Evolutionary conservation across 2,888 invertebrate species (phyloP).

Genomic region (Rhagophthalmus giganteus): DNA sequence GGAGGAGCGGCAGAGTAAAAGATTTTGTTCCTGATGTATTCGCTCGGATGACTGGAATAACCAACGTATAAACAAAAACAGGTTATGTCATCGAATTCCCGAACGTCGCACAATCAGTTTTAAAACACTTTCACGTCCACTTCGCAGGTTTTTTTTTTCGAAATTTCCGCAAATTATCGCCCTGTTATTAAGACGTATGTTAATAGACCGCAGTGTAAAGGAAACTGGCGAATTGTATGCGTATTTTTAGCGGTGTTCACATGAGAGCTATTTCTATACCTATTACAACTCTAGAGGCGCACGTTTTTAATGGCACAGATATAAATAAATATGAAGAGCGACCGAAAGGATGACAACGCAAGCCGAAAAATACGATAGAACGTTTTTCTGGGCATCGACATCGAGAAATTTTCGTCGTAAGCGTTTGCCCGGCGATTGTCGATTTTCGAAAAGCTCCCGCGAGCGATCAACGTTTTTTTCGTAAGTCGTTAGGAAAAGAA

Average conservation of each 20-base stretch:
- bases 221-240: constrained; percentile 52
- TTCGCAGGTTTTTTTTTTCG: neutral
- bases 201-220: constrained; percentile 47
- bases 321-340: constrained; percentile 21
- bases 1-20: no score
- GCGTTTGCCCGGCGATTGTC: no score
- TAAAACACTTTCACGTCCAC: neutral
- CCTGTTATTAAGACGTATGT: constrained; percentile 8
- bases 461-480: no score
- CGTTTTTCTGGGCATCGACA: neutral
- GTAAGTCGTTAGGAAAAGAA: no score
- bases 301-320: constrained; percentile 19
- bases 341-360: neutral
- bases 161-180: constrained; percentile 2
- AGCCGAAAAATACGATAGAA: neutral
- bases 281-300: constrained; percentile 30
- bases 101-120: neutral
- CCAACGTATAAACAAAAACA: no score
- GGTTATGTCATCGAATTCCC: neutral
- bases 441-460: no score
- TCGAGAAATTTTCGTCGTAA: no score
- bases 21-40: no score
- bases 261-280: constrained; percentile 49
- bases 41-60: no score
- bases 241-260: constrained; percentile 53